Evolutionary conservation across 2,113 vertebrate genomes (phyloP), one percentile per base, ranked within the genome.

Genomic region (Panthera uncia): DNA sequence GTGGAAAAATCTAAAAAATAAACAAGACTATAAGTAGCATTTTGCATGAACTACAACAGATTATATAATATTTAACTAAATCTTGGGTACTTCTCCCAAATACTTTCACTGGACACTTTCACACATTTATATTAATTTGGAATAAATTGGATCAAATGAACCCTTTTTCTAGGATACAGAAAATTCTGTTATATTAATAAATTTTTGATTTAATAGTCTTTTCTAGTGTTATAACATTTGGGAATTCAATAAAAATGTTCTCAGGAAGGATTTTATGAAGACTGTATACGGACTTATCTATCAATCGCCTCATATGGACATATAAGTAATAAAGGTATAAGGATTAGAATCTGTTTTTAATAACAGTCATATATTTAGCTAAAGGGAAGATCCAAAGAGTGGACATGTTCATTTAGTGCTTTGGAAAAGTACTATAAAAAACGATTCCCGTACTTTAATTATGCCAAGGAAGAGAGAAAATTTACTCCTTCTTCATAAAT

Each of bases 321-420:
- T 98, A 95, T 79, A 94, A 96, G 97, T 98, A 98, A 98, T 98
- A 99, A 98, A 98, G 88, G 98, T 94, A 87, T 98, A 98, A 98
- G 93, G 61, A 96, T 97, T 97, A 97, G 96, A 98, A 98, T 98
- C 96, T 98, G 79, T 97, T 98, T 98, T 98, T 98, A 98, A 98
- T 98, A 98, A 98, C 94, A 97, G 79, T 80, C 89, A 98, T 99
- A 98, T 98, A 98, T 99, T 98, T 98, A 96, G 97, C 80, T 65
- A 89, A 98, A 89, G 41, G 96, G 87, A 97, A 96, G 66, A 88
- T 78, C 93, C 74, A 96, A 92, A 97, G 93, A 98, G 71, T 25
- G 91, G 95, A 97, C 80, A 98, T 97, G 96, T 98, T 98, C 98
- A 98, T 98, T 98, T 98, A 96, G 73, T 97, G 78, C 61, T 97